Conservation (phyloP, 2,797 vertebrate genomes). For the Gymnoscopelus braueri region DNA sequence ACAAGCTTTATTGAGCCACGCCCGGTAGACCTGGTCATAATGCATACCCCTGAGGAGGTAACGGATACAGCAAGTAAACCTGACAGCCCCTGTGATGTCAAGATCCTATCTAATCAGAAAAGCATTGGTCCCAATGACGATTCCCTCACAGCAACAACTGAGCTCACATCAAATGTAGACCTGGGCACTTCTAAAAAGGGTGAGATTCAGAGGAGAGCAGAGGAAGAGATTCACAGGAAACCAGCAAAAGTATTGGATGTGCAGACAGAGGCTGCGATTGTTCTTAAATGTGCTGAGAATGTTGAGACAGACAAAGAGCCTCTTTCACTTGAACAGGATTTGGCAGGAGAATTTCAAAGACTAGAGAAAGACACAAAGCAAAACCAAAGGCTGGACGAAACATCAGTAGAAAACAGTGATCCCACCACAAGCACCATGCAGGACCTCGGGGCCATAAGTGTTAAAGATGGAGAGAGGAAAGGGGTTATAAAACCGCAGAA, state of each 20-base stretch:
- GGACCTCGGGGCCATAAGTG: slow-evolving; percentile 19
- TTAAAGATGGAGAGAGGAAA: slow-evolving; percentile 23
- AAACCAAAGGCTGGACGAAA: slow-evolving; percentile 44
- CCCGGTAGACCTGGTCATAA: slow-evolving; percentile 20
- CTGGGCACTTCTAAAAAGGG: slow-evolving; percentile 27
- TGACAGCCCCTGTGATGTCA: slow-evolving; percentile 24
- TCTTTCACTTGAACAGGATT: slow-evolving; percentile 45
- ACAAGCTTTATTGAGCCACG: slow-evolving; percentile 15
- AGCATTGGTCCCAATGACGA: not conserved
- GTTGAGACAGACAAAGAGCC: slow-evolving; percentile 65
- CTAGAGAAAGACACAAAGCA: slow-evolving; percentile 41
- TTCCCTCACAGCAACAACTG: slow-evolving; percentile 14
- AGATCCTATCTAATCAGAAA: slow-evolving; percentile 21
- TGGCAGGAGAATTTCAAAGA: slow-evolving; percentile 26
- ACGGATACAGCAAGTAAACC: slow-evolving; percentile 45
- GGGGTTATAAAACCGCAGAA: slow-evolving; percentile 29
- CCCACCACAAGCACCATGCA: slow-evolving; percentile 42
- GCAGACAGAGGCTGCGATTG: slow-evolving; percentile 55
- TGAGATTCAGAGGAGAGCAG: slow-evolving; percentile 34
- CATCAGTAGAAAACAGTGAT: slow-evolving; percentile 35
- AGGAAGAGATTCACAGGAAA: slow-evolving; percentile 47
- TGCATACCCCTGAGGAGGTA: slow-evolving; percentile 38
- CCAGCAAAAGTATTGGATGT: slow-evolving; percentile 35
- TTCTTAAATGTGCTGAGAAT: slow-evolving; percentile 60
- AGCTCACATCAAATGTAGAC: slow-evolving; percentile 15